A percentile compares a stretch with the other conserved stretches of the same genome.
These are phyloP conservation scores for Dryomyza anilis DNA, from an alignment of 2,888 invertebrate species.

Conservation along the genomic window DNA sequence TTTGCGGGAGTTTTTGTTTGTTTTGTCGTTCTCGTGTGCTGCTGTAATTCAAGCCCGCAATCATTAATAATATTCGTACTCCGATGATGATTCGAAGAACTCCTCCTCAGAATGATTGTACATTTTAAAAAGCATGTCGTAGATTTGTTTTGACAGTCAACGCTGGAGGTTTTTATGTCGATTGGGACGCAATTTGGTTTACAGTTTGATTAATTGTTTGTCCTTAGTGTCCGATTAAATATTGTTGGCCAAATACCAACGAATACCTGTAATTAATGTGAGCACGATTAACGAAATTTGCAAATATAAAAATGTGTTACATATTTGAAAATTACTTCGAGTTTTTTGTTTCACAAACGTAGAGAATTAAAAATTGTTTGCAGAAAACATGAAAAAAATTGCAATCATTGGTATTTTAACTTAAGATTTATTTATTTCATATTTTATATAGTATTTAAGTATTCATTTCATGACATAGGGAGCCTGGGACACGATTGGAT, in stretches of 20 bases:
- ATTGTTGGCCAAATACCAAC: too few species aligned
- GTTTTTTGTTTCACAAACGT: too few species aligned
- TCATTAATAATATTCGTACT: constrained; percentile 13
- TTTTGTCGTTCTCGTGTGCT: constrained; percentile 21
- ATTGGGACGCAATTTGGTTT: constrained; percentile 43
- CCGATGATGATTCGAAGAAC: constrained; percentile 26
- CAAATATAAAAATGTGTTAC: not conserved
- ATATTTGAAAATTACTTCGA: not conserved
- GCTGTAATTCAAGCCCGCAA: constrained; percentile 4
- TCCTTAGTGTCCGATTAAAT: constrained; percentile 22
- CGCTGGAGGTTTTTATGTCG: constrained; percentile 37
- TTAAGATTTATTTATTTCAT: too few species aligned
- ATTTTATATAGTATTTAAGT: too few species aligned
- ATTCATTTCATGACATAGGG: too few species aligned
- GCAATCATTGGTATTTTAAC: too few species aligned
- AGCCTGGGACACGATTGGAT: too few species aligned
- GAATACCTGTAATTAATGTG: constrained; percentile 9
- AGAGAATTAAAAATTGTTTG: too few species aligned
- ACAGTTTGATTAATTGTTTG: constrained; percentile 48
- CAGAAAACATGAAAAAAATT: too few species aligned
- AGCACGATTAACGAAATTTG: too few species aligned
- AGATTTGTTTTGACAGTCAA: constrained; percentile 59
- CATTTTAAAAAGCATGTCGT: constrained; percentile 54
- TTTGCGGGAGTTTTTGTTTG: constrained; percentile 33
- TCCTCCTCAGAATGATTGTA: constrained; percentile 49